phyloP scores from a whole-genome alignment of 2,888 invertebrate genomes.

The Monochamus alternatus region DNA sequence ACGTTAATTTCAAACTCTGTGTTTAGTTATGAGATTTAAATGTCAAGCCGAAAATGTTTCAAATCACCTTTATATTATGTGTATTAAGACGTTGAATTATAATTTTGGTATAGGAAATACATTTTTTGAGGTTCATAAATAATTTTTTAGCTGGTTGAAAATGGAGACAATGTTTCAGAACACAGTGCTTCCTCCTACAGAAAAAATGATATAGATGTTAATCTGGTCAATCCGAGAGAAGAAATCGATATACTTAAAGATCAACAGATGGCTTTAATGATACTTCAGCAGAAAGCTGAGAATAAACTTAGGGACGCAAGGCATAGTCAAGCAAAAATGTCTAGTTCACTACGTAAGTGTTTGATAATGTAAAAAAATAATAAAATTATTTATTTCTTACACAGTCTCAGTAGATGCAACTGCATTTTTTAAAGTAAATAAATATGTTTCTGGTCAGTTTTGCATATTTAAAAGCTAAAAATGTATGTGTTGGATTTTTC shows the following conservation, averaged over 20 bases:
- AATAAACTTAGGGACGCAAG: conserved; percentile 67
- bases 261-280: conserved; percentile 63
- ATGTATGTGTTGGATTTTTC: no score
- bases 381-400: no score
- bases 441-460: no score
- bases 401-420: no score
- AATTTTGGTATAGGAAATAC: no score
- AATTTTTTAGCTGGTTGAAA: conserved; percentile 53
- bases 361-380: background rate
- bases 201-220: conserved; percentile 61
- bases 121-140: background rate
- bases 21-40: no score
- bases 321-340: conserved; percentile 65
- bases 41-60: no score
- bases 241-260: conserved; percentile 65
- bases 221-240: conserved; percentile 60
- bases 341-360: conserved; percentile 45
- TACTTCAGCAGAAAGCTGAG: conserved; percentile 67
- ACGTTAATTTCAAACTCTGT: no score
- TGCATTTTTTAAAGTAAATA: no score
- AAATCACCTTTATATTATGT: no score
- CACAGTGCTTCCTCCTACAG: conserved; percentile 50
- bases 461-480: no score
- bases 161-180: conserved; percentile 59
- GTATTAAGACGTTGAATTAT: no score